These are phyloP conservation scores for Actias luna DNA, from an alignment of 2,888 invertebrate species.

Conservation along the genomic window DNA sequence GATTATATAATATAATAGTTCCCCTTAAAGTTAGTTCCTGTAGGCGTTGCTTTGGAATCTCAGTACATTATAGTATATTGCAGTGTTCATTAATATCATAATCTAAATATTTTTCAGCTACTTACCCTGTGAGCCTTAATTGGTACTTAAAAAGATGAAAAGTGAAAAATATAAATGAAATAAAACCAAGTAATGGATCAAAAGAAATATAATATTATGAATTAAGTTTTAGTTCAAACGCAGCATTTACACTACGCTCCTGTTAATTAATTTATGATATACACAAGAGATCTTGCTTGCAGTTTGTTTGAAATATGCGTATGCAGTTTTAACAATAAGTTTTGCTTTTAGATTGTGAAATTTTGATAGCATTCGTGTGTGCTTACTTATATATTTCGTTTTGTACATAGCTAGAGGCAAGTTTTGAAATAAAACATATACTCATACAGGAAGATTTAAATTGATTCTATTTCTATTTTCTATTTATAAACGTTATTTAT, in stretches of 20 bases:
- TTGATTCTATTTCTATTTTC: background rate
- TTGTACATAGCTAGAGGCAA: constrained; percentile 22
- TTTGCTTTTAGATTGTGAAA: constrained; percentile 41
- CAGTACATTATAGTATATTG: background rate
- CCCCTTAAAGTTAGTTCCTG: background rate
- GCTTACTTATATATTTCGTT: constrained; percentile 46
- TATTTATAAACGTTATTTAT: background rate
- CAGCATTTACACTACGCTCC: constrained; percentile 29
- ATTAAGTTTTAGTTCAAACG: constrained; percentile 23
- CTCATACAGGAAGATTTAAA: background rate
- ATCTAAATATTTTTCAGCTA: background rate
- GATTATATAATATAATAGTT: too few species aligned
- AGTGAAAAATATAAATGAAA: background rate
- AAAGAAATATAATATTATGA: background rate
- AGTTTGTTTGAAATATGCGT: constrained; percentile 40
- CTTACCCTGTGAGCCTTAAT: background rate
- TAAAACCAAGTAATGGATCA: background rate
- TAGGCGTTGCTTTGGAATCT: background rate
- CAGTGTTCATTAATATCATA: background rate
- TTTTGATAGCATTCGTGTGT: constrained; percentile 37
- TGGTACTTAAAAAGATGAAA: background rate
- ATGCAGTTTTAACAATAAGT: constrained; percentile 45
- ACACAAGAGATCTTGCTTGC: constrained; percentile 31
- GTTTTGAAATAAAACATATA: background rate
- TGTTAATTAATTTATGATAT: constrained; percentile 37